Evolutionary conservation across 1,140 invertebrate genomes (phyloP), one percentile per base, ranked within the genome.

Genomic region (Megalopta genalis): DNA sequence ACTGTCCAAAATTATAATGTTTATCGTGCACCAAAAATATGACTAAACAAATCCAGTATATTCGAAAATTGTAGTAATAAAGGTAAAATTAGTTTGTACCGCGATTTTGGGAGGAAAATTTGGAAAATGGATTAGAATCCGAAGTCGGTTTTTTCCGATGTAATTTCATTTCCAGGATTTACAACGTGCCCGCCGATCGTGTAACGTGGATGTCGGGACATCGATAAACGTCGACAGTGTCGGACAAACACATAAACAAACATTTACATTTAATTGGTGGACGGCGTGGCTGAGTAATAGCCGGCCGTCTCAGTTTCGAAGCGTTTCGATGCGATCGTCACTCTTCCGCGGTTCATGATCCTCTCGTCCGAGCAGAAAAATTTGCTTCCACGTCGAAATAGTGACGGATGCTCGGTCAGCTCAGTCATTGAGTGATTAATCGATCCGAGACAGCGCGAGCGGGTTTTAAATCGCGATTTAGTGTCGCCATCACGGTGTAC

Each of bases 191-290:
- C 85, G 86, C 88, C 88, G 80, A 90, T 90, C 88, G 65, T 80
- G 85, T 81, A 62, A 85, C 85, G 77, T 86, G 90, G 90, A 90
- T 89, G 87, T 80, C 82, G 71, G 71, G 68, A 78, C 91, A 92
- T 92, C 91, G 90, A 90, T 92, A 92, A 92, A 91, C 87, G 90
- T 91, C 90, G 86, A 77, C 62, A 80, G 59, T 70, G 89, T 81
- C 86, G 69, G 83, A 87, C 88, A 80, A 88, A 89, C 88, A 84
- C 88, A 90, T 92, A 90, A 91, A 91, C 90, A 88, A 91, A 90
- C 90, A 91, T 91, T 92, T 90, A 86, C 90, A 90, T 91, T 91
- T 92, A 91, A 92, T 91, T 89, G 89, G 88, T 88, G 84, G 85
- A 83, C 82, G 86, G 83, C 84, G 85, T 80, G 82, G 70, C 87